Evolutionary conservation across 1,140 invertebrate genomes (phyloP).

Genomic region (Stegodyphus mimosarum): DNA sequence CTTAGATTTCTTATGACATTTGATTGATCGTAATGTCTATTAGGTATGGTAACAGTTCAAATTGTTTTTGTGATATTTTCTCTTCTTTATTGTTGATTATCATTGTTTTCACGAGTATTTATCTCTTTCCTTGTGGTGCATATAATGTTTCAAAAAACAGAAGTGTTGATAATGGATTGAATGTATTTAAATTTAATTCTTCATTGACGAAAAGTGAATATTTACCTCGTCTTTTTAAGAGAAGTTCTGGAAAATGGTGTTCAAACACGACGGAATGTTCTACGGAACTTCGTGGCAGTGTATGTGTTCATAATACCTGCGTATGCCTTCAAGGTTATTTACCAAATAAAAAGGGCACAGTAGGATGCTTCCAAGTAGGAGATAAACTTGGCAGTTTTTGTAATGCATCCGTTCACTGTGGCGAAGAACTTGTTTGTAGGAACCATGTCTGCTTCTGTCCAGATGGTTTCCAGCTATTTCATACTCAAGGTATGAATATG

Average conservation of each 20-base stretch:
- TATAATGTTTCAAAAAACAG: neutral
- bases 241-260: slow-evolving; percentile 34
- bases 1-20: too few species aligned
- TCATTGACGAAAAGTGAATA: neutral
- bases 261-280: slow-evolving; percentile 21
- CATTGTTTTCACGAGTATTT: neutral
- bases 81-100: neutral
- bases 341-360: slow-evolving; percentile 24
- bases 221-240: slow-evolving; percentile 16
- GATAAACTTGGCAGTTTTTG: slow-evolving; percentile 35
- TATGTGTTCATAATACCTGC: slow-evolving; percentile 45
- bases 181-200: neutral
- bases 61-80: slow-evolving; percentile 1
- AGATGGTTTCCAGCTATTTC: slow-evolving; percentile 40
- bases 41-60: neutral
- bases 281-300: slow-evolving; percentile 32
- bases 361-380: slow-evolving; percentile 45
- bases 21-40: neutral
- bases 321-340: slow-evolving; percentile 48
- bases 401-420: slow-evolving; percentile 32
- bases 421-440: slow-evolving; percentile 32
- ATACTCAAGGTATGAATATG: slow-evolving; percentile 21
- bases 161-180: neutral
- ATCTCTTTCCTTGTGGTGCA: neutral
- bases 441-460: slow-evolving; percentile 42